Percentiles rank a stretch among this genome's conserved stretches.
Evolutionary conservation across 2,113 vertebrate genomes (phyloP).

Genomic region (Bungarus multicinctus): DNA sequence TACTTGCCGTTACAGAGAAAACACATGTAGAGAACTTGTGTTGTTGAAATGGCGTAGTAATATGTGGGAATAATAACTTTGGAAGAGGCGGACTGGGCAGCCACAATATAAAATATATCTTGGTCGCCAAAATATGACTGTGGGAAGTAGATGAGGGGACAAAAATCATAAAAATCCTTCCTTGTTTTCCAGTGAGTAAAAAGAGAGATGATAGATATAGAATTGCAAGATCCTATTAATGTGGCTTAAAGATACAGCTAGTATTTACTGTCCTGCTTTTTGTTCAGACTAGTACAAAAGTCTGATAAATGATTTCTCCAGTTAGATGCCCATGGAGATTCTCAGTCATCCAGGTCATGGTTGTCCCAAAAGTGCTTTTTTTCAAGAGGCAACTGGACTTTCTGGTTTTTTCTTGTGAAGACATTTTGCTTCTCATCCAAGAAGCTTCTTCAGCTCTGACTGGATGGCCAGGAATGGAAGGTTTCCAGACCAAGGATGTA

Average conservation of each 20-base stretch:
- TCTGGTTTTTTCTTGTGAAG: too few species aligned
- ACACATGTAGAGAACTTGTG: neutral
- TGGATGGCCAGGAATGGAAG: too few species aligned
- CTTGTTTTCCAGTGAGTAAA: neutral
- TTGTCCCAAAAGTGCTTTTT: too few species aligned
- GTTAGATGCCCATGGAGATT: neutral
- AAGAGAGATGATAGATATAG: neutral
- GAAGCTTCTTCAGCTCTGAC: too few species aligned
- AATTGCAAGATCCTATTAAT: neutral
- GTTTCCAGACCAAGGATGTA: too few species aligned
- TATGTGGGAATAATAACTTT: neutral
- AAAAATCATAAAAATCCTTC: too few species aligned
- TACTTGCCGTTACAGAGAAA: neutral
- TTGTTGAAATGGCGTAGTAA: neutral
- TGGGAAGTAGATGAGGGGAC: fast-evolving
- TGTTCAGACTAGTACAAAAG: neutral
- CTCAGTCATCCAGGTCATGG: neutral
- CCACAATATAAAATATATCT: neutral
- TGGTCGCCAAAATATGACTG: neutral
- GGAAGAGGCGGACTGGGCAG: neutral
- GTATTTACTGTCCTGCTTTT: neutral
- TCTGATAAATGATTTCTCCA: neutral
- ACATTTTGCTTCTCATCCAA: too few species aligned
- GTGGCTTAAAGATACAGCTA: neutral
- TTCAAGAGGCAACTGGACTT: neutral